Percentiles rank a stretch among this genome's conserved stretches.
These are phyloP conservation scores for Camptogramma bilineatum DNA, from an alignment of 2,888 invertebrate species.

Conservation along the genomic window DNA sequence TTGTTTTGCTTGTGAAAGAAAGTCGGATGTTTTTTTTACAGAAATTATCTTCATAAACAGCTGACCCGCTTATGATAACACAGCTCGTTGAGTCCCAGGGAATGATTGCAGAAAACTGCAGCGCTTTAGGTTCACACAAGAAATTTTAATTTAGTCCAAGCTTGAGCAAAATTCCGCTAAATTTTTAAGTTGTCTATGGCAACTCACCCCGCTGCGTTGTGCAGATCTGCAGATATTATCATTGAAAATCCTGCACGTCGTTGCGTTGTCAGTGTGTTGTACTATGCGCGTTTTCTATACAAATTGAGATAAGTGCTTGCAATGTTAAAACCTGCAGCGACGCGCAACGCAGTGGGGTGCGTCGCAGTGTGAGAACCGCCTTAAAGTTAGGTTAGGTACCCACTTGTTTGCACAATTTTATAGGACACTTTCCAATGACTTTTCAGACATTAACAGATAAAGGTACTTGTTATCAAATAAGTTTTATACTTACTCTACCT, in stretches of 20 bases:
- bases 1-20: neutral
- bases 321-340: no score
- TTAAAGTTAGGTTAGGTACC: neutral
- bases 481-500: neutral
- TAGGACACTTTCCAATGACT: neutral
- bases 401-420: neutral
- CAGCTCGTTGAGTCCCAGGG: constrained; percentile 48
- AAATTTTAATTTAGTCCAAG: constrained; percentile 47
- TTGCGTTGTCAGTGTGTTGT: no score
- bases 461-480: neutral
- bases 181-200: neutral
- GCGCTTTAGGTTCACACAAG: constrained; percentile 47
- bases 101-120: constrained; percentile 55
- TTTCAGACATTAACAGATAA: neutral
- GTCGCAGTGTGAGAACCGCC: no score
- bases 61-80: constrained; percentile 46
- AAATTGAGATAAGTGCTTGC: no score
- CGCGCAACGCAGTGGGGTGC: no score
- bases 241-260: no score
- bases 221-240: no score
- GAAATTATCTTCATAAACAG: constrained; percentile 23
- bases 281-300: no score
- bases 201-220: no score
- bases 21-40: neutral
- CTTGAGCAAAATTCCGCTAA: neutral